These are phyloP conservation scores for Sialis fuliginosa DNA, from an alignment of 2,888 invertebrate genomes.

Conservation along the genomic window DNA sequence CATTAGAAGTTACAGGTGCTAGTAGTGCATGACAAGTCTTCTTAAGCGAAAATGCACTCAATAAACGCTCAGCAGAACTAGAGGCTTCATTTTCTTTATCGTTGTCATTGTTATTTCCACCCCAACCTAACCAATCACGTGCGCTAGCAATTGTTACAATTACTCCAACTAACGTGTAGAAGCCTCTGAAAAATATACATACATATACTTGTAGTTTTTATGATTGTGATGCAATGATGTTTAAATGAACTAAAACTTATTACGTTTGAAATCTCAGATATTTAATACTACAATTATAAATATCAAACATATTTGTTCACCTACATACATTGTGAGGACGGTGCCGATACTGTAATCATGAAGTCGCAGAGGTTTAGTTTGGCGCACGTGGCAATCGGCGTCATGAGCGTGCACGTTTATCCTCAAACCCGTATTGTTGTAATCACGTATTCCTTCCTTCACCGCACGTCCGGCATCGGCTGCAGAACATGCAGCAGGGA, in stretches of 20 bases:
- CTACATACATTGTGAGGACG: slow-evolving; percentile 16
- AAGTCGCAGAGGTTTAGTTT: slow-evolving; percentile 28
- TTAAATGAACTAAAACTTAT: no score
- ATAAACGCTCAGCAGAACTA: slow-evolving; percentile 13
- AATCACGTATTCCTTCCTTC: slow-evolving; percentile 36
- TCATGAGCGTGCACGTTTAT: slow-evolving; percentile 37
- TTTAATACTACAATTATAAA: neutral
- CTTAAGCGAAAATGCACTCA: slow-evolving; percentile 46
- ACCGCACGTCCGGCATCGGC: slow-evolving; percentile 38
- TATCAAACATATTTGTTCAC: no score
- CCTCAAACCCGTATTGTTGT: slow-evolving; percentile 36
- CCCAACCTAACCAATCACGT: slow-evolving; percentile 22
- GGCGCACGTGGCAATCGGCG: slow-evolving; percentile 30
- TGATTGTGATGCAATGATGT: neutral
- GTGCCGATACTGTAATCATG: slow-evolving; percentile 20
- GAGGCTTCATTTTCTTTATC: slow-evolving; percentile 7
- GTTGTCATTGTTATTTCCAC: neutral
- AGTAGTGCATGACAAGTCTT: slow-evolving; percentile 38
- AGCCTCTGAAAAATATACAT: slow-evolving; percentile 21
- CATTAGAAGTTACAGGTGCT: slow-evolving; percentile 30
- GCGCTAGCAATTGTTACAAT: slow-evolving; percentile 28
- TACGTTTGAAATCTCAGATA: neutral
- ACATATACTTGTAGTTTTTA: neutral
- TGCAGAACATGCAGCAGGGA: slow-evolving; percentile 43
- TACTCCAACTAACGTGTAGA: slow-evolving; percentile 26